Evolutionary conservation across 2,888 invertebrate genomes (phyloP), one percentile per base, ranked within the genome.

Genomic region (Salpingus planirostris): DNA sequence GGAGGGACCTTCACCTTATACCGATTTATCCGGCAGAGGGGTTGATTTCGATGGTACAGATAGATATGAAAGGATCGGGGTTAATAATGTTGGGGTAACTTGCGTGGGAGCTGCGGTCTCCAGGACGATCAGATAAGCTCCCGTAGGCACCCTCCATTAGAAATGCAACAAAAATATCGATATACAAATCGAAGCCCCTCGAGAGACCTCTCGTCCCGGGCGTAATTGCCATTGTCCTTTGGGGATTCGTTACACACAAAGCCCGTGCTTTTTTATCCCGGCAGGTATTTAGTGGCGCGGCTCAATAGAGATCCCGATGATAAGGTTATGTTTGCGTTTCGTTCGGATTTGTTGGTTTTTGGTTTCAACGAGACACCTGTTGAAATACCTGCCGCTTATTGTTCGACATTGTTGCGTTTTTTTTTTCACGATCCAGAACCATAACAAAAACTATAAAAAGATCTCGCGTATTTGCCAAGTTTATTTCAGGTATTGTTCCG

Each of bases 51-150:
- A n/a, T n/a, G n/a, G n/a, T n/a, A n/a, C n/a, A n/a, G n/a, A n/a
- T n/a, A n/a, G n/a, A n/a, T n/a, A n/a, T n/a, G n/a, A n/a, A n/a
- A n/a, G n/a, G n/a, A n/a, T n/a, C n/a, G n/a, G n/a, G n/a, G n/a
- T n/a, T n/a, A n/a, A n/a, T n/a, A n/a, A n/a, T n/a, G n/a, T n/a
- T n/a, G 11, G 13, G 18, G 27, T 18, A 11, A n/a, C 32, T 40
- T 48, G 50, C 51, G 50, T 52, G 50, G 50, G 52, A 52, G 49
- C 45, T 50, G 52, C 37, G 53, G 53, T 53, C 41, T 40, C 47
- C 49, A 49, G 36, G 52, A 44, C 40, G 50, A 52, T 50, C 37
- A 24, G 46, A 44, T 44, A 47, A 44, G 42, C 36, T 43, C 31
- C 43, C 36, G 26, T 38, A 47, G 43, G 33, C 34, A 40, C 40